Percentiles rank a stretch among this genome's conserved stretches.
These are phyloP conservation scores for Ophion obscuratus DNA, from an alignment of 2,888 invertebrate species.

Conservation along the genomic window DNA sequence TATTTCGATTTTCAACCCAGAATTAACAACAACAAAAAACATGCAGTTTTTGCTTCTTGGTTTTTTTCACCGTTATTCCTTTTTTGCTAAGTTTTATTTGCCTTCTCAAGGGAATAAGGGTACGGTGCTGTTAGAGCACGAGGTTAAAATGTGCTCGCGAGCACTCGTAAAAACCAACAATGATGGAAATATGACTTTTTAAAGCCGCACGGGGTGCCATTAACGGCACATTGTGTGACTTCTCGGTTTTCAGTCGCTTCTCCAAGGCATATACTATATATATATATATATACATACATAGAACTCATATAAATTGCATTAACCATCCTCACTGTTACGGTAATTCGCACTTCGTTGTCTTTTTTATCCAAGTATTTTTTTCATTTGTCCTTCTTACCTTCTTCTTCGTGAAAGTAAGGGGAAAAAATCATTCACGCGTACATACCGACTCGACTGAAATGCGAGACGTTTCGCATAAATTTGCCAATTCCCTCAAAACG, in stretches of 20 bases:
- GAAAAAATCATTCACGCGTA: not conserved
- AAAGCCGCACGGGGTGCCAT: constrained; percentile 80
- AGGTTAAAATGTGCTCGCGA: constrained; percentile 63
- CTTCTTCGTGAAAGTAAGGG: not conserved
- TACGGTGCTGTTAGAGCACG: constrained; percentile 65
- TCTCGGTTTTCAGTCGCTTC: constrained; percentile 63
- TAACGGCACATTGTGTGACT: constrained; percentile 70
- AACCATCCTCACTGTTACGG: constrained; percentile 17
- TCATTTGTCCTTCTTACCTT: constrained; percentile 11
- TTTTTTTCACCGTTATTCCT: constrained; percentile 17
- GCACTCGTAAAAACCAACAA: constrained; percentile 79
- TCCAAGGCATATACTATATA: constrained; percentile 53
- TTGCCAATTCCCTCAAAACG: constrained; percentile 22
- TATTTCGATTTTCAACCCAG: not conserved
- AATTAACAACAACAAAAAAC: not conserved
- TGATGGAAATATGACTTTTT: constrained; percentile 82
- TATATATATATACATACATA: not conserved
- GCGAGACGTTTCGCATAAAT: constrained; percentile 39
- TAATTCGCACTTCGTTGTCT: constrained; percentile 55
- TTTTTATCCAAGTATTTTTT: constrained; percentile 38
- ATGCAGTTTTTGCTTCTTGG: constrained; percentile 41
- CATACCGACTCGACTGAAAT: constrained; percentile 20
- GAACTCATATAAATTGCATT: constrained; percentile 42
- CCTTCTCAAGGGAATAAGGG: constrained; percentile 65
- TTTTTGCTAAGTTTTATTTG: constrained; percentile 49